Base-by-base conservation (phyloP, 2,888 invertebrate genomes). In the Drosophila vallismaia region DNA sequence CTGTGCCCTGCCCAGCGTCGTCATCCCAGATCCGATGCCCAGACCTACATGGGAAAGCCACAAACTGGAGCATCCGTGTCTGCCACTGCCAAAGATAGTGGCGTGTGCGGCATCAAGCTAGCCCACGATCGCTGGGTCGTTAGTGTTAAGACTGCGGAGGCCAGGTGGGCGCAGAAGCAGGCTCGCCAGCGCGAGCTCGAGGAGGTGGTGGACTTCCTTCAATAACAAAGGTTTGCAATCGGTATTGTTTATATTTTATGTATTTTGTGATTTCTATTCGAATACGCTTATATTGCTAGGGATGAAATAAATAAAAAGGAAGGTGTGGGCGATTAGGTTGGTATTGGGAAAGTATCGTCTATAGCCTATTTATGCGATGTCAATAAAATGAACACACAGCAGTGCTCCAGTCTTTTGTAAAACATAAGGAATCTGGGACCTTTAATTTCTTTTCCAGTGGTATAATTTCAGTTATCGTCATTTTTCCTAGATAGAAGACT, bases 121-220 rank as follows among this genome's bases (percentile, higher is more conserved):
- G 94, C 93, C 77, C 95, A 96, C 86, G 95, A 95, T 75, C 95
- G 95, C 83, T 96, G 95, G 95, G 94, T 94, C 57, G 90, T 95
- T 4, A 93, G 93, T 53, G 94, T 95, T 28, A 94, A 94, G 86
- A 91, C 95, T 33, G 94, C 95, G 0, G 96, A 96, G 90, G 93
- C 94, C 50, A 92, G 95, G 50, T 96, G 96, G 95, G 95, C 95
- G 1, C 95, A 95, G 86, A 94, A 95, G 84, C 95, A 96, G 89
- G 96, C 96, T 2, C 93, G 95, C 58, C 93, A 94, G 77, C 91
- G 96, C 69, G 96, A 96, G 88, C 91, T 96, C 14, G 94, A 94
- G 48, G 96, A 96, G 92, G 95, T 96, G 7, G 93, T 94, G 1
- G 95, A 96, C 81, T 96, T 96, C 90, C 93, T 94, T 74, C 92